Evolutionary conservation across 1,140 invertebrate species (phyloP), one percentile per base, ranked within the genome.

Genomic region (Drosophila nigrodunni): DNA sequence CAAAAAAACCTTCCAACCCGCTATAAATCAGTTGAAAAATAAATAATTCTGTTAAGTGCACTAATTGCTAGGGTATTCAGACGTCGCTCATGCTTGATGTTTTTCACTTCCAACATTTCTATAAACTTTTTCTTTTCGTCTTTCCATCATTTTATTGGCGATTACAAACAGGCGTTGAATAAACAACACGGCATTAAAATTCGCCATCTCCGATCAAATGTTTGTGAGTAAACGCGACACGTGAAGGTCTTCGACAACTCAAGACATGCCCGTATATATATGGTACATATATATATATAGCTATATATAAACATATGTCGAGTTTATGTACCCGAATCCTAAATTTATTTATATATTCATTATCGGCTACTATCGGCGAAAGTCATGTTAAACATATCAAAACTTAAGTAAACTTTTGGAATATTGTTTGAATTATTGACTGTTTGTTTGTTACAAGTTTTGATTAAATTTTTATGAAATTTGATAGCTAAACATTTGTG

Each of bases 141-240:
- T 62, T 47, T 61, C 30, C 11, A 73, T 60, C 39, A 25, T 71
- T 62, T 71, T 71, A 55, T 55, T 71, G 71, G 39, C 57, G 57
- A 64, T 74, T 74, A 25, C 44, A 73, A 73, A 54, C 37, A 68
- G 68, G 46, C 70, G 39, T 60, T 46, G 49, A 61, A 69, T 74
- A 74, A 74, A 60, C 64, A 73, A 68, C 62, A 60, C 34, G 67
- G 21, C 46, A 57, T 41, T 9, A 10, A 58, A 66, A 67, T 13
- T 65, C 39, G 41, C 41, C 50, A 65, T 72, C 62, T 49, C 52
- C 59, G 44, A 50, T 55, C 5, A 8, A 46, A 55, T 41, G 18
- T 52, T 55, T 65, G 39, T 73, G 46, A 73, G 60, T 54, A 59
- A 52, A 46, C 44, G 30, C 71, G 55, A 74, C 64, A 74, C 64